Conservation (phyloP, 2,888 invertebrate species). For the Steromphala cineraria region DNA sequence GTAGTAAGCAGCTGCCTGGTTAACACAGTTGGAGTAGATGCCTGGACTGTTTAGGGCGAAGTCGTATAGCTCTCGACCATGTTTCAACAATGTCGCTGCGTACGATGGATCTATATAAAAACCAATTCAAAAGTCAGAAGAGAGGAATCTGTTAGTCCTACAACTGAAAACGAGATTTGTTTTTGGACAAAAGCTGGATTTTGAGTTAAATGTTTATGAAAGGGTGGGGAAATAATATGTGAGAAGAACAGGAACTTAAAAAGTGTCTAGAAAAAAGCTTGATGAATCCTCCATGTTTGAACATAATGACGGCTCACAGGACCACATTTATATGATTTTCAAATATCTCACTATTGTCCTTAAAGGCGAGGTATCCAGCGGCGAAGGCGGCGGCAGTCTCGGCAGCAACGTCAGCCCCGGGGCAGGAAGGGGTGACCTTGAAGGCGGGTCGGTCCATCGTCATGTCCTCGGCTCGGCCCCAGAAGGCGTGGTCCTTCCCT, state of each 20-base stretch:
- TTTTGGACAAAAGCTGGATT: too few relatives aligned
- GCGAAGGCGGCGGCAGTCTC: constrained; percentile 80
- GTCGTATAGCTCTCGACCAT: constrained; percentile 31
- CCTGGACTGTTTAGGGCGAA: constrained; percentile 32
- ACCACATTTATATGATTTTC: too few relatives aligned
- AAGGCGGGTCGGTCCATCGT: constrained; percentile 79
- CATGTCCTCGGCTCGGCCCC: constrained; percentile 81
- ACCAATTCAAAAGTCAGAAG: background rate
- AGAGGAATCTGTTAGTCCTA: too few relatives aligned
- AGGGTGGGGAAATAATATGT: too few relatives aligned
- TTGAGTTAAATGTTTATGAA: too few relatives aligned
- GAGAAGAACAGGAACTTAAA: too few relatives aligned
- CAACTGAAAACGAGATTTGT: too few relatives aligned
- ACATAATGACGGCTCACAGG: too few relatives aligned
- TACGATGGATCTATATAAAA: background rate
- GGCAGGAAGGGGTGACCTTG: constrained; percentile 79
- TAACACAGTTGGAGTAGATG: constrained; percentile 24
- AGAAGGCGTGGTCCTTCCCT: constrained; percentile 78
- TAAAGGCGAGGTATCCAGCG: constrained; percentile 78
- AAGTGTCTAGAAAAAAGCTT: too few relatives aligned
- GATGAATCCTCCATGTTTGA: too few relatives aligned
- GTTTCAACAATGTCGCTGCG: constrained; percentile 27
- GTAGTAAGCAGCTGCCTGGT: constrained; percentile 24
- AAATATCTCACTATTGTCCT: constrained; percentile 41
- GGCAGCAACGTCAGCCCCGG: constrained; percentile 80